These are phyloP conservation scores for Saccopteryx leptura DNA, from an alignment of 2,113 vertebrate genomes.

Conservation along the genomic window DNA sequence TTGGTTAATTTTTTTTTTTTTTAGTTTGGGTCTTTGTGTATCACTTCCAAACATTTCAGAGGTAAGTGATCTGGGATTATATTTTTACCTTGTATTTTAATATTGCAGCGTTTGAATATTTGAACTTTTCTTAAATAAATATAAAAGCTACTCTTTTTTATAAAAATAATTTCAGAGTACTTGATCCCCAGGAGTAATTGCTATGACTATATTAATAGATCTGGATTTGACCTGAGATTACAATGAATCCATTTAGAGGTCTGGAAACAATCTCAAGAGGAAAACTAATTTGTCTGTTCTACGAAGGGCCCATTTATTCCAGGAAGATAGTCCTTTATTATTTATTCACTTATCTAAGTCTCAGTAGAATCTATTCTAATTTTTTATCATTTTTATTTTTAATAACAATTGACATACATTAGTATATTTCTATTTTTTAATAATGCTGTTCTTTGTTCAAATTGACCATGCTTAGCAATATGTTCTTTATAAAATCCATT, in stretches of 20 bases:
- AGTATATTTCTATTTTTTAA: not conserved
- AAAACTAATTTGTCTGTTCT: not conserved
- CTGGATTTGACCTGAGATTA: slow-evolving; percentile 22
- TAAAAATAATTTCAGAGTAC: slow-evolving; percentile 30
- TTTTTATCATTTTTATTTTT: not conserved
- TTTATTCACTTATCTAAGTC: not conserved
- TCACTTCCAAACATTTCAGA: slow-evolving; percentile 14
- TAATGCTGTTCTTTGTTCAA: not conserved
- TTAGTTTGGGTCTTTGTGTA: not conserved
- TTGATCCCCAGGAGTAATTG: not conserved
- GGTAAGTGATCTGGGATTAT: not conserved
- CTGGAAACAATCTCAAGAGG: not conserved
- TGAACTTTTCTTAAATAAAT: slow-evolving; percentile 43
- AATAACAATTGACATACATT: too few relatives aligned
- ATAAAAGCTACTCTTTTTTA: slow-evolving; percentile 11
- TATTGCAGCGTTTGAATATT: not conserved
- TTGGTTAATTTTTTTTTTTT: not conserved
- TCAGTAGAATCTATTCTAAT: not conserved
- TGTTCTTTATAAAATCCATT: not conserved
- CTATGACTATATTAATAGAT: not conserved
- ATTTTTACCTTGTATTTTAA: not conserved
- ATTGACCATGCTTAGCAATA: not conserved
- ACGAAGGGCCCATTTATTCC: not conserved
- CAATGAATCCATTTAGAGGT: not conserved
- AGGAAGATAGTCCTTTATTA: not conserved